These are phyloP conservation scores for Crotalus horridus DNA, from an alignment of 2,113 vertebrate species.

Conservation along the genomic window DNA sequence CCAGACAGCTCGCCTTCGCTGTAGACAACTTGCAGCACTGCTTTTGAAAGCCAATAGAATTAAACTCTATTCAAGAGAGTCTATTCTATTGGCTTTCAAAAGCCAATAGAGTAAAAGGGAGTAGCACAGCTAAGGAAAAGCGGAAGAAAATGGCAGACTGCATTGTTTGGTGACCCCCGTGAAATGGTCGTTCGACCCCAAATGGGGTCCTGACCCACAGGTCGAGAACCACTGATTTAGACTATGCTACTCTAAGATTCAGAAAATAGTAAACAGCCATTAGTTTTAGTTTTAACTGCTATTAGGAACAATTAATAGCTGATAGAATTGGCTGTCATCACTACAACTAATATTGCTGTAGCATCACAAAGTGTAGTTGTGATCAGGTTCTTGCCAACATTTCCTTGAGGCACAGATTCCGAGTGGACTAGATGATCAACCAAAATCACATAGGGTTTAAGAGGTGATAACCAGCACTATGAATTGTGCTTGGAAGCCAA, in stretches of 20 bases:
- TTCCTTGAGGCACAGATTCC: neutral
- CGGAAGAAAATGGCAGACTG: too few relatives aligned
- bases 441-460: neutral
- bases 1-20: too few relatives aligned
- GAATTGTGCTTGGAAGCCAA: neutral
- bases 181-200: too few relatives aligned
- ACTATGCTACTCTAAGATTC: neutral
- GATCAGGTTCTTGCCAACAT: neutral
- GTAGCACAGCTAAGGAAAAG: too few relatives aligned
- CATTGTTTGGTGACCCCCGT: too few relatives aligned
- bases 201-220: too few relatives aligned
- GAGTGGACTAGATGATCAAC: neutral
- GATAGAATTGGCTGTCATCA: neutral
- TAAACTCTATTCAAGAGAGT: too few relatives aligned
- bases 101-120: too few relatives aligned
- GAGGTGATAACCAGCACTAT: neutral
- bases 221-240: too few relatives aligned
- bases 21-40: too few relatives aligned
- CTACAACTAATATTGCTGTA: neutral
- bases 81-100: too few relatives aligned
- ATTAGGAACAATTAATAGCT: neutral
- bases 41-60: too few relatives aligned
- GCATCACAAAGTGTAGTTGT: neutral
- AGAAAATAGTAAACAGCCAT: neutral
- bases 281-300: neutral